Evolutionary conservation across 1,140 invertebrate genomes (phyloP).

Genomic region (Drosophila sp.): DNA sequence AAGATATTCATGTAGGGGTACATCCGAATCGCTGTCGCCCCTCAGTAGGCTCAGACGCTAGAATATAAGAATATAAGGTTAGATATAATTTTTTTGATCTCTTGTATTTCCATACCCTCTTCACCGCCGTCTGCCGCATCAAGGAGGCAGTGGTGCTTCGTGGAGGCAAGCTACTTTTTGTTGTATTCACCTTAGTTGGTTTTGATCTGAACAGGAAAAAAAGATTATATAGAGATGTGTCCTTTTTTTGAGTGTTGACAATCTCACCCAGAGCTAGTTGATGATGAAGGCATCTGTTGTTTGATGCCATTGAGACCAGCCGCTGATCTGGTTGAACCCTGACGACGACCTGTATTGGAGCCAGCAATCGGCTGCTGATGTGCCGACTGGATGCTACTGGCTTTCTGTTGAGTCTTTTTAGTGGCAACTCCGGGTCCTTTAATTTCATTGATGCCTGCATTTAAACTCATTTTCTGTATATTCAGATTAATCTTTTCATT

Average conservation of each 20-base stretch:
- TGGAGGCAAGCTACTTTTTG: conserved; percentile 28
- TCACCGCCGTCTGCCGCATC: conserved; percentile 69
- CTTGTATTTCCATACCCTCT: conserved; percentile 50
- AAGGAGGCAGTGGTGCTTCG: conserved; percentile 62
- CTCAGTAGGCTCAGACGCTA: conserved; percentile 57
- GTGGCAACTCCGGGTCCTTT: background rate
- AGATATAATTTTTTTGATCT: background rate
- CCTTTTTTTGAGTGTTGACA: background rate
- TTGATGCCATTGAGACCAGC: background rate
- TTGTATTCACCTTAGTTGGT: conserved; percentile 18
- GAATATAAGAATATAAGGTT: background rate
- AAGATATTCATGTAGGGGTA: conserved; percentile 59
- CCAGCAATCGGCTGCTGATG: background rate
- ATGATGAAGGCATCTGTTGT: background rate
- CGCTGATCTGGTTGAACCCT: background rate
- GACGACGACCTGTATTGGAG: background rate
- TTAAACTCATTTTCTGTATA: background rate
- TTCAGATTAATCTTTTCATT: background rate
- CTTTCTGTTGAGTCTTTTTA: background rate
- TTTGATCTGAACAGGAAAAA: background rate
- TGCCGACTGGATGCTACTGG: background rate
- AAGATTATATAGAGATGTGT: background rate
- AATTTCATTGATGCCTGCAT: background rate
- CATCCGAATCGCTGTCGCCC: conserved; percentile 51
- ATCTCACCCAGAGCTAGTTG: background rate